Evolutionary conservation across 2,113 vertebrate species (phyloP).

Genomic region (Hemiprocne comata): DNA sequence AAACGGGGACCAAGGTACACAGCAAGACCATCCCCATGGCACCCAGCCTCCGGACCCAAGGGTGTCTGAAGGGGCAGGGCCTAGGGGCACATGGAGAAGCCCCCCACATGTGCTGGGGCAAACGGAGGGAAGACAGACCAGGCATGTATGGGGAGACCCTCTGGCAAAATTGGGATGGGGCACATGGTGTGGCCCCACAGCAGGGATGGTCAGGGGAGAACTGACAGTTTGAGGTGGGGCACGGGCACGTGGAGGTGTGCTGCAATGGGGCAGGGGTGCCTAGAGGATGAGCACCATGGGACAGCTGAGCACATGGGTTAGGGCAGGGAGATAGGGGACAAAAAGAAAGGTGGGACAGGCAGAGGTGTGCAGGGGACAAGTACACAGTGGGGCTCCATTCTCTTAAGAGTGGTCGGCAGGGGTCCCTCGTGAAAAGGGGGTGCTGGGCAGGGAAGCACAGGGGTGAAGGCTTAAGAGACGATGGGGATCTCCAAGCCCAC

Average conservation of each 20-base stretch:
- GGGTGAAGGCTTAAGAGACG: neutral
- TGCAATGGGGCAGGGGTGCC: too few species aligned
- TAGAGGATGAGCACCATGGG: neutral
- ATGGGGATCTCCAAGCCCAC: neutral
- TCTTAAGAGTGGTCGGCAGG: neutral
- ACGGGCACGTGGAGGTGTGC: neutral
- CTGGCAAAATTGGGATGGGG: neutral
- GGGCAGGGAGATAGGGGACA: neutral
- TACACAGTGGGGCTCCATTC: neutral
- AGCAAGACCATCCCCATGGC: fast-evolving
- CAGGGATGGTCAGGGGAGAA: neutral
- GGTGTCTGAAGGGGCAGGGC: neutral
- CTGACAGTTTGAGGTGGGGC: neutral
- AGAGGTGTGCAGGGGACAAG: fast-evolving
- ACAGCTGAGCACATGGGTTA: neutral
- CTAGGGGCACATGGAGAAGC: neutral
- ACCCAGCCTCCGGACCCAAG: neutral
- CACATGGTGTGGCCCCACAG: neutral
- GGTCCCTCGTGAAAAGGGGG: neutral
- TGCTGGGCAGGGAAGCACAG: neutral
- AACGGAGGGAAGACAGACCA: neutral
- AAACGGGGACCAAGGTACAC: fast-evolving
- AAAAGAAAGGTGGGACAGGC: neutral
- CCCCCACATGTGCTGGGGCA: too few species aligned
- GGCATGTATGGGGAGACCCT: too few species aligned